Evolutionary conservation across 2,113 vertebrate species (phyloP), one percentile per base, ranked within the genome.

Genomic region (Solea solea): DNA sequence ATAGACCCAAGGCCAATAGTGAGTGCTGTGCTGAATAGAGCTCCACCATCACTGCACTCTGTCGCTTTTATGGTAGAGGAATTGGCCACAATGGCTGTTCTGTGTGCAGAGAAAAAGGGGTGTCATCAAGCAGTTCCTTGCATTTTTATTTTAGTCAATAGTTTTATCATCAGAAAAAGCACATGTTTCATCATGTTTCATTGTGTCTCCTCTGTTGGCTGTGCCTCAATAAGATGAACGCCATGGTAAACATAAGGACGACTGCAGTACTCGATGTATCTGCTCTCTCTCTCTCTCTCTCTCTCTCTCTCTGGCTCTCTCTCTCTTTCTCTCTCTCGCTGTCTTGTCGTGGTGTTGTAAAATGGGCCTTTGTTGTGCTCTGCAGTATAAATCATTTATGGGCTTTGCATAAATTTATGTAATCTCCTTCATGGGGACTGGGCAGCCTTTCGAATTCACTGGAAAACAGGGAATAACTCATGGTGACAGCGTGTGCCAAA

Each of bases 341-440:
- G 54, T 87, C 84, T 79, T 83, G 81, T 86, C 79, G 16, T 40
- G n/a, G 79, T 63, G 83, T 86, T 86, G 85, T 87, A 86, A 83
- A 83, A 81, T 87, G 72, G 53, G 53, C 81, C 87, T 90, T 88
- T 93, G 92, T 93, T 91, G 84, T 85, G 66, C 80, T 85, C 72
- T 41, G 83, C 86, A 83, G 80, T 90, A 89, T 93, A 92, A 92
- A 92, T 92, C 88, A 93, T 91, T 88, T 92, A 93, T 81, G 89
- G 86, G 90, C 87, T 93, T 92, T 91, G 88, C 90, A 92, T 92
- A 91, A 82, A 92, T 93, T 89, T 91, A 91, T 88, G 86, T 88
- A 88, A 93, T 91, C 88, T 91, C 72, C 85, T 89, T 86, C 72
- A 45, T 85, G 88, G 87, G 83, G 89, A 78, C 85, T 70, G 83